phyloP scores from a whole-genome alignment of 2,113 vertebrate species.

The Dicrurus megarhynchus region DNA sequence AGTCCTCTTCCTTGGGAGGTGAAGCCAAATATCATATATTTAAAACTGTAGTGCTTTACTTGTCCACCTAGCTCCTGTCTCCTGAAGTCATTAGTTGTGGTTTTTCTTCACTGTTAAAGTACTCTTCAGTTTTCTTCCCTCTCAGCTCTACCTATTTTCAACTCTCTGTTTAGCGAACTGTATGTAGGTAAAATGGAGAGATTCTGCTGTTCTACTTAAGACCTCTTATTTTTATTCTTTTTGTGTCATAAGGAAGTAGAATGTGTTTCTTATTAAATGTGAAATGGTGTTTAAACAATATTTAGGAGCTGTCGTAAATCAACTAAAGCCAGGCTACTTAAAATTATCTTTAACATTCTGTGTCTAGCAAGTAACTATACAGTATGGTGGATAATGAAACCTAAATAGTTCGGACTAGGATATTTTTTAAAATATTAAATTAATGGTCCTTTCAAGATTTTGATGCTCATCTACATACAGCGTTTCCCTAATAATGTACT shows the following conservation, averaged over 20 bases:
- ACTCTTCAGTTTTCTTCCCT: slow-evolving; percentile 58
- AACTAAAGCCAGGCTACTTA: not conserved
- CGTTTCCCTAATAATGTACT: not conserved
- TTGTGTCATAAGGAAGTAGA: slow-evolving; percentile 47
- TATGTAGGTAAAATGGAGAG: slow-evolving; percentile 27
- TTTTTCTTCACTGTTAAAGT: slow-evolving; percentile 80
- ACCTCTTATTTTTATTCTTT: not conserved
- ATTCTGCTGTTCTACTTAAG: slow-evolving; percentile 68
- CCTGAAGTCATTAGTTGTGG: slow-evolving; percentile 81
- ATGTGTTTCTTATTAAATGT: slow-evolving; percentile 72
- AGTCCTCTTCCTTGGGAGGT: slow-evolving; percentile 76
- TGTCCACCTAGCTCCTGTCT: slow-evolving; percentile 82
- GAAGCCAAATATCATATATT: slow-evolving; percentile 82
- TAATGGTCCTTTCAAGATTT: not conserved
- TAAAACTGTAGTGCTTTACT: slow-evolving; percentile 74
- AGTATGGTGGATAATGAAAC: not conserved
- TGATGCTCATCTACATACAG: not conserved
- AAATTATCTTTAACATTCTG: slow-evolving; percentile 13
- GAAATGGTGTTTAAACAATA: slow-evolving; percentile 43
- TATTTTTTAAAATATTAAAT: not conserved
- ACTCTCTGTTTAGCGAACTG: slow-evolving; percentile 63
- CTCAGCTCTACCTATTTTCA: slow-evolving; percentile 67
- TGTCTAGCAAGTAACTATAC: not conserved
- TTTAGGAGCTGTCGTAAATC: slow-evolving; percentile 1
- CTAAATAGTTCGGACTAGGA: not conserved